Conservation (phyloP, 2,888 invertebrate genomes). For the Pyralis farinalis region DNA sequence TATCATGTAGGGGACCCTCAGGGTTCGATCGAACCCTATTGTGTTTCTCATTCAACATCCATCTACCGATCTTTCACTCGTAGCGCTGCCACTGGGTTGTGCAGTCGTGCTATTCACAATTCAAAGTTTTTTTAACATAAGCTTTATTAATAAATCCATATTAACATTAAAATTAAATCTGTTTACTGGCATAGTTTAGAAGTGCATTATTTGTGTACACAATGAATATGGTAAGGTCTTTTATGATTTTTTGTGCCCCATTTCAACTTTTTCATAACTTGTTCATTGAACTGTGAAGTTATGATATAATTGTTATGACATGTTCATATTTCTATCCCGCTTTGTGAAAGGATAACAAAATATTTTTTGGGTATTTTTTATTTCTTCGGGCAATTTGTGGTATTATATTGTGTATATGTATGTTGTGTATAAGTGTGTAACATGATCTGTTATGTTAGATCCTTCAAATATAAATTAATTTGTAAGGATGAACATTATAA, state of each 20-base stretch:
- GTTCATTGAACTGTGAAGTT: conserved; percentile 68
- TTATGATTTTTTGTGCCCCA: conserved; percentile 56
- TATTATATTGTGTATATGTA: conserved; percentile 19
- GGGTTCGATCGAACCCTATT: conserved; percentile 58
- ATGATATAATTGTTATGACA: conserved; percentile 80
- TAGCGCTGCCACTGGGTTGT: conserved; percentile 48
- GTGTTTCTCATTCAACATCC: conserved; percentile 51
- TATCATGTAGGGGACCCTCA: conserved; percentile 45
- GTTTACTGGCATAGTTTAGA: conserved; percentile 47
- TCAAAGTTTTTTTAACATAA: conserved; percentile 43
- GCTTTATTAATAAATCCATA: conserved; percentile 43
- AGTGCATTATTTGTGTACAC: conserved; percentile 66
- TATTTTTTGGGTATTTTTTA: conserved; percentile 20
- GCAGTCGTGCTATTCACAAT: conserved; percentile 56
- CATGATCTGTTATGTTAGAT: conserved; percentile 41
- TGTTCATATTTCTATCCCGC: conserved; percentile 52
- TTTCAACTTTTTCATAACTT: conserved; percentile 49
- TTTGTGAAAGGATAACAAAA: conserved; percentile 23
- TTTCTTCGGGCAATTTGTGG: conserved; percentile 13
- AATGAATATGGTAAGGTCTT: conserved; percentile 76
- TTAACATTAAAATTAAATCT: conserved; percentile 51
- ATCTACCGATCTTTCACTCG: conserved; percentile 60
- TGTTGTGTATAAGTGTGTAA: conserved; percentile 42
- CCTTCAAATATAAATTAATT: conserved; percentile 33
- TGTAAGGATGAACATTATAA: conserved; percentile 25